Evolutionary conservation across 1,140 invertebrate genomes (phyloP).

Genomic region (Andricus grossulariae): DNA sequence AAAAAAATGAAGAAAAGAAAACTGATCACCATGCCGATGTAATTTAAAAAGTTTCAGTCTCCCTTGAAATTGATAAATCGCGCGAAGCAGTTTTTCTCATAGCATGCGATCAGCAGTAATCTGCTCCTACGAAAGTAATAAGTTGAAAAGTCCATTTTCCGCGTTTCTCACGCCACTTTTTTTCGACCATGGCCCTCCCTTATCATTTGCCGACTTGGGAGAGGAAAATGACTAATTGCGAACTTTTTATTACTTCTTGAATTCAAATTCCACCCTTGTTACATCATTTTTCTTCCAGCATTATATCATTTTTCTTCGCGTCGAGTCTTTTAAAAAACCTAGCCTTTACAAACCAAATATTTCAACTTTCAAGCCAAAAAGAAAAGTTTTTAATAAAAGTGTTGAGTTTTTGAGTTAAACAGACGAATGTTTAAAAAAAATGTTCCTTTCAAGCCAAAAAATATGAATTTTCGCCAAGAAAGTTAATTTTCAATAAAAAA

Average conservation of each 20-base stretch:
- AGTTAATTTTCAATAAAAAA: too few relatives aligned
- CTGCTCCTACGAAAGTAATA: constrained; percentile 60
- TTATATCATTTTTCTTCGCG: neutral
- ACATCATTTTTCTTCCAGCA: constrained; percentile 15
- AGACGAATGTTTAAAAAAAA: too few relatives aligned
- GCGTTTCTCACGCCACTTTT: constrained; percentile 42
- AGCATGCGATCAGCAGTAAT: constrained; percentile 62
- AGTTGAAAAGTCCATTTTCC: constrained; percentile 64
- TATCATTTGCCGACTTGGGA: neutral
- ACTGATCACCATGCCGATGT: constrained; percentile 55
- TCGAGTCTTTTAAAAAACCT: too few relatives aligned
- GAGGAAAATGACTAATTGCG: constrained; percentile 50
- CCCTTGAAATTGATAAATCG: constrained; percentile 67
- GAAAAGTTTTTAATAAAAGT: too few relatives aligned
- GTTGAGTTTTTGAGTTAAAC: too few relatives aligned
- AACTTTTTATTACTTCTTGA: constrained; percentile 47
- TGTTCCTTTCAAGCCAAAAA: neutral
- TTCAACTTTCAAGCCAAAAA: neutral
- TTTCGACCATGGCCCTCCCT: neutral
- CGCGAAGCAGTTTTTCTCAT: constrained; percentile 47
- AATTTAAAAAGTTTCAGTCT: constrained; percentile 66
- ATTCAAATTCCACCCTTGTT: neutral
- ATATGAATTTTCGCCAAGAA: too few relatives aligned
- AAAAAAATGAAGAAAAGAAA: constrained; percentile 37
- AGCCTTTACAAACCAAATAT: too few relatives aligned